Evolutionary conservation across 1,140 invertebrate genomes (phyloP), one percentile per base, ranked within the genome.

Genomic region (Cepaea nemoralis): DNA sequence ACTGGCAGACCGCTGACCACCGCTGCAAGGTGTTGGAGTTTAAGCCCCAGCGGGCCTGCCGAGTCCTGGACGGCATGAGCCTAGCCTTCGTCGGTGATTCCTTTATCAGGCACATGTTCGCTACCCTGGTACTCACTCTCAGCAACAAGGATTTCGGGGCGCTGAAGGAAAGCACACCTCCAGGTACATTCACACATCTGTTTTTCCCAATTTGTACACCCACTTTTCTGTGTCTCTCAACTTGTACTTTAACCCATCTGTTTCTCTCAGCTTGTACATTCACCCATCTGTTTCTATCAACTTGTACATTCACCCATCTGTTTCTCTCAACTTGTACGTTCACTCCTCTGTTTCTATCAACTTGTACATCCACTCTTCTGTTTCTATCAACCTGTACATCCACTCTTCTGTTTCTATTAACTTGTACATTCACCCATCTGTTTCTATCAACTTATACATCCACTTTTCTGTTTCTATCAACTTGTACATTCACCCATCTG

Each of bases 41-140:
- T 35, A 45, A 16, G 1, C 22, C 70, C 2, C 0, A 6, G 0
- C 74, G 80, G 69, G 77, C 81, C 27, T 84, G 83, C 35, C 31
- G 63, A 0, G 0, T 81, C 0, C 73, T 84, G n/a, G 50, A 63
- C 6, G 81, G 81, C 19, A 77, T 45, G 6, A 76, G 16, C 2
- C 59, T 84, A 3, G 27, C 66, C 45, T 55, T 84, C 27, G 77
- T 69, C 12, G 83, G 83, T 31, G 83, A 84, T 40, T 84, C 83
- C 35, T 84, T 84, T 42, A 69, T 84, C 27, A 69, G 83, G 22
- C 81, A 84, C 77, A 33, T 84, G 10, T 84, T 75, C 45, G 77
- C 70, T 10, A 71, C 83, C 45, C n/a, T 80, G 42, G 75, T 82
- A 5, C 70, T 84, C 33, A 24, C 82, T 37, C 81, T 84, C 27